Base-by-base conservation (phyloP, 2,797 vertebrate genomes). In the Danionella dracula region DNA sequence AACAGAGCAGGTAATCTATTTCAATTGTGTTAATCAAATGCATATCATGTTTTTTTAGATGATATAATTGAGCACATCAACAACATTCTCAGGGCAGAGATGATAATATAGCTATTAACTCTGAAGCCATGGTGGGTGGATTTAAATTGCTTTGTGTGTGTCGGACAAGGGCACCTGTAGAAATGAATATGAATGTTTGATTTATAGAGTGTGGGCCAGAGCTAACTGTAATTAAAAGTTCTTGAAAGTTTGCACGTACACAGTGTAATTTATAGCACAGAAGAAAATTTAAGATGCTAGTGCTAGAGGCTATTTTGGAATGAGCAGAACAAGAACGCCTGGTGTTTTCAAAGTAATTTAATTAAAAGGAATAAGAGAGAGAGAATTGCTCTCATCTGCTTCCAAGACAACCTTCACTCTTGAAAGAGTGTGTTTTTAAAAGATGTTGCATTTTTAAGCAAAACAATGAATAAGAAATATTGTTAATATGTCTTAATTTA, bases 221-320 rank as follows among this genome's bases (percentile, higher is more conserved):
- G 31, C 7, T 62, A 62, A 41, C 13, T 56, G 20, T 41, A 56
- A 55, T 61, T 50, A 61, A 54, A 51, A 15, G 9, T 42, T 34
- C 32, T 34, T 42, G 13, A 54, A 64, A 44, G 29, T 45, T 21
- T 59, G 23, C 27, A 35, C 20, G 2, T 35, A 34, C 5, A 20
- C 1, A 4, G 15, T 9, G 4, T 44, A 42, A 8, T 23, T 64
- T 1, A 63, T 27, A 10, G 4, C 12, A 32, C 21, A 19, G 11
- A 9, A 40, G 10, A 41, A 5, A 54, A 44, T 17, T n/a, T 17
- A 34, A 32, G 27, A 9, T 6, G 10, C n/a, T 42, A 11, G 2
- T 42, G 27, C 46, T 31, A 16, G 35, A 56, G 16, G 5, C 37
- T 16, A n/a, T 58, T 44, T 32, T 44, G n/a, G 27, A 45, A 16